Evolutionary conservation across 2,888 invertebrate species (phyloP), one percentile per base, ranked within the genome.

Genomic region (Protodeltote pygarga): DNA sequence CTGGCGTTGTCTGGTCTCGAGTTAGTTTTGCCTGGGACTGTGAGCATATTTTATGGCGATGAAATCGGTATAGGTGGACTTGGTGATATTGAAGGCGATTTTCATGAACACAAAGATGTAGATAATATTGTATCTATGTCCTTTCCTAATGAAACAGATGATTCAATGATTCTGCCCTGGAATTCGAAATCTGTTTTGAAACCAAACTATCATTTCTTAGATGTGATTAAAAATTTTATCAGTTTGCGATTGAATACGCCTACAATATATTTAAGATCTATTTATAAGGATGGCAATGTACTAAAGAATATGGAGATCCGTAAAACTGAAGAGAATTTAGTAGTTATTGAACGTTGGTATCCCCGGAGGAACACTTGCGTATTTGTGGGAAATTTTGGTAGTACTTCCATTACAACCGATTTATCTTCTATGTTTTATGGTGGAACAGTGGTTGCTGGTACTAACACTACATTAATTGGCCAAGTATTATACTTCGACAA

Each of bases 1-100:
- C 84, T 95, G 28, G 95, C 95, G 1, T 93, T 95, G 3, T 93
- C 94, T 1, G 88, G 97, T 57, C 89, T 98, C 67, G 95, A 96
- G 73, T 91, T 98, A 77, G 94, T 96, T 87, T 89, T 98, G 23
- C 98, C 98, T 0, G 98, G 94, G 5, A 97, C 97, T 0, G 94
- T 97, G 0, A 96, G 95, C 64, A 94, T 98, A 67, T 97, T 98
- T 85, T 98, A 98, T 82, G 98, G 98, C 0, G 98, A 98, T 81
- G 98, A 98, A 92, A 94, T 98, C 53, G 95, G 95, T 1, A 87
- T 97, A 61, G 90, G 93, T 31, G 94, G 95, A 60, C 77, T 93
- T 1, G 75, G 89, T 25, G 93, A 94, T 67, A 85, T 93, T 3
- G 90, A 94, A 61, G 89, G 89, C 39, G 94, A 95, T 71, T 92